Evolutionary conservation across 1,140 invertebrate genomes (phyloP).

Genomic region (Aphaenogaster ashmeadi): DNA sequence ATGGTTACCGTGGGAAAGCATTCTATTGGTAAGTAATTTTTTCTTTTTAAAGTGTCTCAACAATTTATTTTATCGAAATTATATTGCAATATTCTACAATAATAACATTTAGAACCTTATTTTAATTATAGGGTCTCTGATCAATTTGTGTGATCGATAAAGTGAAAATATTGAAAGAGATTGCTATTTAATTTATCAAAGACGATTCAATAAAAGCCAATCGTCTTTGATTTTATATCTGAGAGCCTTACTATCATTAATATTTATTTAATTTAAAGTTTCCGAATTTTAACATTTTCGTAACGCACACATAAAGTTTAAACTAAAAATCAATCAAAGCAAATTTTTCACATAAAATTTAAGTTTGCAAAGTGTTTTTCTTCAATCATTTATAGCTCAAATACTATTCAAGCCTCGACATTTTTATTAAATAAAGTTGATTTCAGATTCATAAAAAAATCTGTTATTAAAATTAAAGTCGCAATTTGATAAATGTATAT

Average conservation of each 20-base stretch:
- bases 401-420: not conserved
- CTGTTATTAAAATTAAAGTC: not conserved
- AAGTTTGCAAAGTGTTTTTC: not conserved
- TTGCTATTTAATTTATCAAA: not conserved
- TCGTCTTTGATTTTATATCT: no score
- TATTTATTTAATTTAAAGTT: not conserved
- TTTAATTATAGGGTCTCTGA: not conserved
- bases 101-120: not conserved
- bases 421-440: not conserved
- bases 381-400: not conserved
- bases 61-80: not conserved
- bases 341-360: not conserved
- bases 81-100: not conserved
- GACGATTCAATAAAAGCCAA: no score
- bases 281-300: not conserved
- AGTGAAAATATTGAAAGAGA: not conserved
- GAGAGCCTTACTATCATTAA: no score
- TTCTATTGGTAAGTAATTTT: constrained; percentile 90
- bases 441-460: not conserved
- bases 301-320: not conserved
- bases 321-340: not conserved
- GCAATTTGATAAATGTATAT: not conserved
- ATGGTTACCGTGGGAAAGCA: constrained; percentile 95
- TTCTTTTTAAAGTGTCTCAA: not conserved
- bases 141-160: not conserved